These are phyloP conservation scores for Echinometra lucunter DNA, from an alignment of 53 echinoderm and acorn worm genomes.

Conservation along the genomic window DNA sequence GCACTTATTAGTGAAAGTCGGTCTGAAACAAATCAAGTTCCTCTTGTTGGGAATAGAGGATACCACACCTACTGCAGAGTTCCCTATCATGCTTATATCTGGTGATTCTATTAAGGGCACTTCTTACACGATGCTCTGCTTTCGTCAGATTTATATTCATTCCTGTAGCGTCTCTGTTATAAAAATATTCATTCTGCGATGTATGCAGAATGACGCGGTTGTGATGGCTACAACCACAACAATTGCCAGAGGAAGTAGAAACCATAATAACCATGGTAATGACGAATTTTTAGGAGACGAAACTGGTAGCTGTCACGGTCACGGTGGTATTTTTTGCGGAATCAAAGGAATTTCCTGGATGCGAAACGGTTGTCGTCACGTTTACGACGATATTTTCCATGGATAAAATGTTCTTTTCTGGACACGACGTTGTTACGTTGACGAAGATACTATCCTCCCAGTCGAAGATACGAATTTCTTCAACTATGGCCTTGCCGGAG, in stretches of 20 bases:
- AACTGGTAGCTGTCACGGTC: background rate
- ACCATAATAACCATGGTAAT: background rate
- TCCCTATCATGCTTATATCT: background rate
- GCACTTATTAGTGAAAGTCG: too few species aligned
- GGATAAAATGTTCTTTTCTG: too few species aligned
- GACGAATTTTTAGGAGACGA: background rate
- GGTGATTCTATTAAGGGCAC: background rate
- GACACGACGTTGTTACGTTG: too few species aligned
- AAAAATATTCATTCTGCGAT: background rate
- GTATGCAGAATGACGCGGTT: background rate
- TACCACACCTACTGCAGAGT: background rate
- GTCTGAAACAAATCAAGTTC: too few species aligned
- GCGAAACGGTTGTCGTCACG: too few species aligned
- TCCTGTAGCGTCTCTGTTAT: background rate
- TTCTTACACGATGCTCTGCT: slow-evolving; percentile 36
- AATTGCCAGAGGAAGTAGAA: background rate
- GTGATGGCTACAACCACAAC: background rate
- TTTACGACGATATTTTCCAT: too few species aligned
- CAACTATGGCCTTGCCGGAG: background rate
- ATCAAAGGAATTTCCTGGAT: background rate
- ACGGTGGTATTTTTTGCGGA: background rate
- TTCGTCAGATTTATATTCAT: background rate
- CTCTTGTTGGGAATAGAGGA: background rate
- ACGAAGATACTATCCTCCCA: too few species aligned
- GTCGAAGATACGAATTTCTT: too few species aligned